These are phyloP conservation scores for Kradibia gibbosae DNA, from an alignment of 1,140 invertebrate genomes.

Conservation along the genomic window DNA sequence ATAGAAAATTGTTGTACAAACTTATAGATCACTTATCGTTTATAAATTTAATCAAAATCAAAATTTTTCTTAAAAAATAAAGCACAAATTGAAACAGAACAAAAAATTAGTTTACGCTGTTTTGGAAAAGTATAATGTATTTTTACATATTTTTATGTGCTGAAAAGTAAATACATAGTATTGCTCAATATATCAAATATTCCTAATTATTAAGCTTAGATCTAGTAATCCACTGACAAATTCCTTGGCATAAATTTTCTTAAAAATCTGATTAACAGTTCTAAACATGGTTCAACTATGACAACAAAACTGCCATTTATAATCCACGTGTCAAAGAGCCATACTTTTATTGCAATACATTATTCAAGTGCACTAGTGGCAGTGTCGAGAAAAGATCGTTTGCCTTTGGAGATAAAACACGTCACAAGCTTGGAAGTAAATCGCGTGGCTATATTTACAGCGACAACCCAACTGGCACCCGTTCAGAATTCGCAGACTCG, in stretches of 20 bases:
- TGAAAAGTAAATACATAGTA: not conserved
- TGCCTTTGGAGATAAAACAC: slow-evolving; percentile 20
- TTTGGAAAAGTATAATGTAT: no score
- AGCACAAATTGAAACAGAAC: no score
- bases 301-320: not conserved
- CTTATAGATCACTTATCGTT: no score
- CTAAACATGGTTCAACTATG: not conserved
- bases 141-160: no score
- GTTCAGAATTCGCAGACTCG: slow-evolving; percentile 10
- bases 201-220: not conserved
- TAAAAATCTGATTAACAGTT: not conserved
- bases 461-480: not conserved
- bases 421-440: slow-evolving; percentile 15
- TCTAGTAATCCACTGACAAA: not conserved
- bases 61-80: no score
- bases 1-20: no score
- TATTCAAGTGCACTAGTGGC: slow-evolving; percentile 2
- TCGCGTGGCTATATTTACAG: slow-evolving; percentile 39
- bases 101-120: no score
- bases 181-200: not conserved
- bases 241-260: slow-evolving; percentile 33
- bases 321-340: not conserved
- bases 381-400: slow-evolving; percentile 16
- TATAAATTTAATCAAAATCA: no score
- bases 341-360: slow-evolving; percentile 1